These are phyloP conservation scores for Mastomys natalensis DNA, from an alignment of 2,113 vertebrate species.

Conservation along the genomic window DNA sequence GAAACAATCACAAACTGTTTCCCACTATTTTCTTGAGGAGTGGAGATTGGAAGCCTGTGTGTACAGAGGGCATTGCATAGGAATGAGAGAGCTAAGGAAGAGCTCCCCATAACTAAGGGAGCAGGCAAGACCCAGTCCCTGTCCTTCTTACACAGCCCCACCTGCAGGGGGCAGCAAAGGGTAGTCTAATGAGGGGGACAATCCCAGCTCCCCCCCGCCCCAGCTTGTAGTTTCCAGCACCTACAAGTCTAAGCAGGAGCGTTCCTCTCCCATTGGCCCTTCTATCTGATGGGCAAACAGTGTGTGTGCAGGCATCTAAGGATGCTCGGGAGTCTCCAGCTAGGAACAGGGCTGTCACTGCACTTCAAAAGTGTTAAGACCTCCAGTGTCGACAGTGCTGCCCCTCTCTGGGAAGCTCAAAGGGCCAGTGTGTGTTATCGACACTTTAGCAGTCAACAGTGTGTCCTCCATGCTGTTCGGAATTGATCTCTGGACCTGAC, in stretches of 20 bases:
- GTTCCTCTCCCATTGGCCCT: background rate
- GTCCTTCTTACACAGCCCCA: background rate
- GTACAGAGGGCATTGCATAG: background rate
- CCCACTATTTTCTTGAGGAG: background rate
- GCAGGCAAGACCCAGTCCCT: background rate
- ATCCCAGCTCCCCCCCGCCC: background rate
- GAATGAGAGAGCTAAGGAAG: background rate
- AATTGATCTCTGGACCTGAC: background rate
- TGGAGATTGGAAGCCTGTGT: background rate
- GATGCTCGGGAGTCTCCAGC: background rate
- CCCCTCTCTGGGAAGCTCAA: background rate
- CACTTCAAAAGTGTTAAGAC: background rate
- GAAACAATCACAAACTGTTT: background rate
- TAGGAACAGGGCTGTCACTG: background rate
- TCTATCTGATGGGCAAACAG: fast-evolving
- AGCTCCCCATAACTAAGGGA: background rate
- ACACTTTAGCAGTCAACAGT: background rate
- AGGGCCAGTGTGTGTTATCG: background rate
- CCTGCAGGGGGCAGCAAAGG: background rate
- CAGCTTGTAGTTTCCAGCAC: background rate
- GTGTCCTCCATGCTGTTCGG: background rate
- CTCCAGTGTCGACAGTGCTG: background rate
- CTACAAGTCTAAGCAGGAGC: background rate
- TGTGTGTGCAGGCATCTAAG: background rate
- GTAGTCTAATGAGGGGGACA: background rate